These are phyloP conservation scores for Nannoperca obscura DNA, from an alignment of 2,797 vertebrate species.

Conservation along the genomic window DNA sequence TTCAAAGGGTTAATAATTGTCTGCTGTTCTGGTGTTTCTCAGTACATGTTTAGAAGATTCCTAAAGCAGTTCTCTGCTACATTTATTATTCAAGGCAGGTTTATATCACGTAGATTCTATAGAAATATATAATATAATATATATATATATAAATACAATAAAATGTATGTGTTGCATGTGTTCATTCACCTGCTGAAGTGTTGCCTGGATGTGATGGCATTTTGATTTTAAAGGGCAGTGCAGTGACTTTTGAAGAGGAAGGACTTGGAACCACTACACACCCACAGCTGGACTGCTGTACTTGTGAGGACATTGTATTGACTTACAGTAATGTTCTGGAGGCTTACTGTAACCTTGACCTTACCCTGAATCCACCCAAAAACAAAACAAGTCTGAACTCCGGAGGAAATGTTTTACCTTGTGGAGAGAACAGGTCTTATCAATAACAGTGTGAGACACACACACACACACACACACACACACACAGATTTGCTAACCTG, in stretches of 20 bases:
- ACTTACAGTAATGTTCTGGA: not conserved
- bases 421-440: not conserved
- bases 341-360: not conserved
- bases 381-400: not conserved
- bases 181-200: not conserved
- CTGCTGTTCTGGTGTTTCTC: not conserved
- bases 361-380: not conserved
- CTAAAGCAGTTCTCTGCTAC: not conserved
- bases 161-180: not conserved
- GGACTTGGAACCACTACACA: not conserved
- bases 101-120: no score
- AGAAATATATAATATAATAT: no score
- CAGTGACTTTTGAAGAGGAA: conserved; percentile 40
- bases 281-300: not conserved
- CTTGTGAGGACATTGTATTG: not conserved
- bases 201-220: conserved; percentile 19
- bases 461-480: not conserved
- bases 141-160: no score
- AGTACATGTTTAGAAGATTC: not conserved
- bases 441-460: not conserved
- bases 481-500: no score
- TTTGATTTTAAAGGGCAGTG: conserved; percentile 50
- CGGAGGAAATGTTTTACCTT: not conserved
- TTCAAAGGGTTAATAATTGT: no score
- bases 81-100: not conserved